Evolutionary conservation across 2,113 vertebrate genomes (phyloP), one percentile per base, ranked within the genome.

Genomic region (Sula dactylatra): DNA sequence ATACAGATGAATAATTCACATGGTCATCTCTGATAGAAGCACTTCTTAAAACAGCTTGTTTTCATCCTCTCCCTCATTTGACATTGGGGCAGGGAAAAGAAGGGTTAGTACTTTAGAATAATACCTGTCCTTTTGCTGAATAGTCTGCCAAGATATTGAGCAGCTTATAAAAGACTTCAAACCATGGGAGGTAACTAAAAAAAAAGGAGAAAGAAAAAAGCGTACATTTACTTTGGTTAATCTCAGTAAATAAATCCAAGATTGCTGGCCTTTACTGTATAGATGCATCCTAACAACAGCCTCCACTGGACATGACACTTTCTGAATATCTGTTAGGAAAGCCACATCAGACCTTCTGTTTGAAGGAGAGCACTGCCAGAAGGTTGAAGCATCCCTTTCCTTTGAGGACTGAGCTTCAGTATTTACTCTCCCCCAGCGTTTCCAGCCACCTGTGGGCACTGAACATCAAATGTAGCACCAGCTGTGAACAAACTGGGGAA

Each of bases 101-200:
- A 92, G 55, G 62, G 79, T 80, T 86, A 95, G 82, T 54, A 80
- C 62, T 70, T 92, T 20, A 73, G 44, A 95, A 44, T 74, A 91
- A 94, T 98, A 99, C 99, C 99, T 99, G 99, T 97, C 98, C 98
- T 98, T 99, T 99, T 86, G 99, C 97, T 56, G 98, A 99, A 94
- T 99, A 99, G 98, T 99, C 99, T 88, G 99, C 99, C 71, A 99
- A 98, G 97, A 99, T 98, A 97, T 99, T 99, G 67, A 99, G 99
- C 50, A 99, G 98, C 91, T 99, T 99, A 98, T 99, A 99, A 98
- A 99, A 99, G 95, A 99, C 98, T 98, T 99, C 98, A 96, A 99
- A 99, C 98, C 99, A 99, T 0, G 99, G 99, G 76, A 99, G 98
- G 97, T 99, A 99, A 98, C 99, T 99, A 83, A 26, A 93, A 86